These are phyloP conservation scores for Volucella bombylans DNA, from an alignment of 2,888 invertebrate species.

Conservation along the genomic window DNA sequence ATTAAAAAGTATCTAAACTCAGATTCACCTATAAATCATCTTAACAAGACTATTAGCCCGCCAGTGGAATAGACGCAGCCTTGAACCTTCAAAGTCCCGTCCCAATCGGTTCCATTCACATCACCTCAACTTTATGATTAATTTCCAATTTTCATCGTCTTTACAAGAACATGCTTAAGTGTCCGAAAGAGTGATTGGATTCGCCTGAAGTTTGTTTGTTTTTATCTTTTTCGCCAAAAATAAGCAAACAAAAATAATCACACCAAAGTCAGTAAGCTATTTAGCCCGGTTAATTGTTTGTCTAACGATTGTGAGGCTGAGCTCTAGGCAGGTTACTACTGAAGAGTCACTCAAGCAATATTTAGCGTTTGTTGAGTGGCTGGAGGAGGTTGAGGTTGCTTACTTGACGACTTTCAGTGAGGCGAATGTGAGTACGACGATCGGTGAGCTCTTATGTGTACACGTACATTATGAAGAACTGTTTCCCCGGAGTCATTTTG, in stretches of 20 bases:
- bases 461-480: conserved; percentile 13
- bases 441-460: conserved; percentile 20
- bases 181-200: conserved; percentile 11
- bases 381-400: not conserved
- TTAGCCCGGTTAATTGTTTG: conserved; percentile 50
- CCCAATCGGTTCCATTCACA: too few relatives aligned
- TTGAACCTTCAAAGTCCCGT: conserved; percentile 22
- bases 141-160: conserved; percentile 41
- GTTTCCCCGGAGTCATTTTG: conserved; percentile 27
- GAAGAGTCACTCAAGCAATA: conserved; percentile 59
- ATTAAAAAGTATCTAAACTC: conserved; percentile 21
- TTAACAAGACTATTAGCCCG: conserved; percentile 53
- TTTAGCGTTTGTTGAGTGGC: conserved; percentile 11
- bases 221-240: not conserved
- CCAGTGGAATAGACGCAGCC: conserved; percentile 3
- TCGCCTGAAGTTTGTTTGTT: not conserved
- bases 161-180: conserved; percentile 15
- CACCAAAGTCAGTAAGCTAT: conserved; percentile 45
- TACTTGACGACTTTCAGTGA: conserved; percentile 17
- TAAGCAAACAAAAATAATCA: conserved; percentile 30
- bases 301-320: conserved; percentile 10
- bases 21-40: conserved; percentile 17
- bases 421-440: not conserved
- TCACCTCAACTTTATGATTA: conserved; percentile 19
- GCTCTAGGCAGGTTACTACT: conserved; percentile 41